These are phyloP conservation scores for Imbricaverruca yamaguchii DNA, from an alignment of 2,888 invertebrate genomes.

Conservation along the genomic window DNA sequence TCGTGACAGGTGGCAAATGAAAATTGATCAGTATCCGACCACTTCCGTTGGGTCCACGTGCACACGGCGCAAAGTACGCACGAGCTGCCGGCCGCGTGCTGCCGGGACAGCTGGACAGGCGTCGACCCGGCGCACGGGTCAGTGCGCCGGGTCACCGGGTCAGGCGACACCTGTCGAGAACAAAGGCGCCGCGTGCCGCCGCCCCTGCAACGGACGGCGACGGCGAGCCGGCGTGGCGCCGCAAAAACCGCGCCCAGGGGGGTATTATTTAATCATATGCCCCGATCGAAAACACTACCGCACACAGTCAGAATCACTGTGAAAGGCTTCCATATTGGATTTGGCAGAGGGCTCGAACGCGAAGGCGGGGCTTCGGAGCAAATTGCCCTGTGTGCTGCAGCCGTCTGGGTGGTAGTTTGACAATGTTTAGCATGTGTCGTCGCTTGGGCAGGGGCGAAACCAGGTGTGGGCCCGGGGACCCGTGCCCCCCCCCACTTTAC, in stretches of 20 bases:
- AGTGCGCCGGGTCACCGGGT: background rate
- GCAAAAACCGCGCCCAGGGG: background rate
- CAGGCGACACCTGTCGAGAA: background rate
- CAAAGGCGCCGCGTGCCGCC: constrained; percentile 15
- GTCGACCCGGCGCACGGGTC: background rate
- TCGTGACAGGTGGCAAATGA: no score
- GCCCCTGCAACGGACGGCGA: no score
- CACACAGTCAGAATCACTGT: background rate
- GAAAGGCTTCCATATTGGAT: constrained; percentile 2
- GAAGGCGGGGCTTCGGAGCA: no score
- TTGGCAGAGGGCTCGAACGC: background rate
- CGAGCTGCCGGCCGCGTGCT: background rate
- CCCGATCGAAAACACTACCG: background rate
- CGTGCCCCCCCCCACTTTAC: no score
- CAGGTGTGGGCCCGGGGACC: no score
- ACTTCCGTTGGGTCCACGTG: background rate
- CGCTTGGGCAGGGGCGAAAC: no score
- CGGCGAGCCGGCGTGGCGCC: background rate
- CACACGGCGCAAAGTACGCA: background rate
- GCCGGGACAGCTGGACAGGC: background rate
- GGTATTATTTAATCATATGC: background rate
- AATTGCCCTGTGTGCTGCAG: no score
- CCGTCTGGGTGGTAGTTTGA: no score
- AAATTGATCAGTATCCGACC: background rate
- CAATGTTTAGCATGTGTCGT: no score